These are phyloP conservation scores for Amblyteles armatorius DNA, from an alignment of 2,888 invertebrate genomes.

Conservation along the genomic window DNA sequence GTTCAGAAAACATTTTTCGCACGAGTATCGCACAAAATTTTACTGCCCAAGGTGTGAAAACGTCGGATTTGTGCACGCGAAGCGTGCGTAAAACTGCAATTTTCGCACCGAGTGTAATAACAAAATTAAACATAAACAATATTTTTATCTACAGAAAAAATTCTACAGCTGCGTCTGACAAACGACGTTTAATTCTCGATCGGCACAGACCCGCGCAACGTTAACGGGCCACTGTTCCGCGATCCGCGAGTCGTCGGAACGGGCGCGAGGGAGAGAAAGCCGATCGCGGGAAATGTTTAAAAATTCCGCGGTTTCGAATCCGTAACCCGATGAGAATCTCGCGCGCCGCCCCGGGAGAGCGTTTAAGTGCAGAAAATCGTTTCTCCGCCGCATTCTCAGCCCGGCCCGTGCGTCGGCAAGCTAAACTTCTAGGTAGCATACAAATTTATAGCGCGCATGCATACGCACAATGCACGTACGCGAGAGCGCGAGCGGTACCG, in stretches of 20 bases:
- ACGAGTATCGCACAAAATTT: no score
- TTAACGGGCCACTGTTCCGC: neutral
- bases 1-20: no score
- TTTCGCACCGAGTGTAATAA: no score
- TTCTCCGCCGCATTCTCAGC: constrained; percentile 76
- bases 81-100: no score
- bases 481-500: constrained; percentile 56
- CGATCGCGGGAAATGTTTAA: constrained; percentile 46
- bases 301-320: constrained; percentile 32
- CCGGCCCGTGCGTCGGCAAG: constrained; percentile 50
- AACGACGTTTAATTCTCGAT: neutral
- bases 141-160: neutral
- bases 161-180: neutral
- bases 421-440: constrained; percentile 72
- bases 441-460: constrained; percentile 75
- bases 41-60: no score
- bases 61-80: no score
- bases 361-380: constrained; percentile 78
- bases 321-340: constrained; percentile 26
- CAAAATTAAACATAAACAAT: no score
- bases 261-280: constrained; percentile 3
- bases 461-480: constrained; percentile 77
- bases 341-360: constrained; percentile 38
- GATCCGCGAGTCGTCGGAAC: constrained; percentile 43
- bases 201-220: no score